phyloP scores from a whole-genome alignment of 2,888 invertebrate genomes.

The Pomacea canaliculata region DNA sequence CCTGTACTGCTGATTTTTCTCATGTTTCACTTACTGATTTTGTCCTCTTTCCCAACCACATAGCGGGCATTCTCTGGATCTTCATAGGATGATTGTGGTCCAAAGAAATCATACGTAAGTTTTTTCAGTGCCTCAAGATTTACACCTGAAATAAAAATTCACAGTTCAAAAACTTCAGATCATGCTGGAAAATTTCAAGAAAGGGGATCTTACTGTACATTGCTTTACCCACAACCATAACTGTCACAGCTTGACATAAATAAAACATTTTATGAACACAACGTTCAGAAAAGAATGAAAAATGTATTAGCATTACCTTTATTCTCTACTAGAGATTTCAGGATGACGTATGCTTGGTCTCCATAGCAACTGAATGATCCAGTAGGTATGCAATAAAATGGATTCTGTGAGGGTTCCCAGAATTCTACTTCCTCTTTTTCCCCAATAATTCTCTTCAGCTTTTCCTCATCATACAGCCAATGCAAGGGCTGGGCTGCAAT shows the following conservation, averaged over 20 bases:
- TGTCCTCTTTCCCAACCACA: slow-evolving; percentile 36
- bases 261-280: too few species aligned
- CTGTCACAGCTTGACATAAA: too few species aligned
- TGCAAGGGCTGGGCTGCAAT: slow-evolving; percentile 53
- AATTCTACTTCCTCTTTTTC: slow-evolving; percentile 53
- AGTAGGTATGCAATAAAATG: slow-evolving; percentile 51
- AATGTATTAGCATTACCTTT: slow-evolving; percentile 38
- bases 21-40: slow-evolving; percentile 12
- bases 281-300: too few species aligned
- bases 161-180: neutral
- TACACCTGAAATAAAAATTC: slow-evolving; percentile 42
- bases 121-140: slow-evolving; percentile 43
- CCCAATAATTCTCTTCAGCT: slow-evolving; percentile 43
- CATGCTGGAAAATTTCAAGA: too few species aligned
- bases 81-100: slow-evolving; percentile 57
- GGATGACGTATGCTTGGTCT: slow-evolving; percentile 56
- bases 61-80: slow-evolving; percentile 43
- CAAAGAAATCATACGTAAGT: slow-evolving; percentile 49
- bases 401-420: slow-evolving; percentile 55
- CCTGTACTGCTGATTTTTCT: too few species aligned
- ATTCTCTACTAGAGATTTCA: slow-evolving; percentile 54
- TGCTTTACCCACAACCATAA: too few species aligned
- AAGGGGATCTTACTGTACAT: too few species aligned
- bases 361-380: slow-evolving; percentile 58
- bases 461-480: slow-evolving; percentile 59